phyloP scores from a whole-genome alignment of 2,888 invertebrate genomes.

The Disparrhopalites patrizii region DNA sequence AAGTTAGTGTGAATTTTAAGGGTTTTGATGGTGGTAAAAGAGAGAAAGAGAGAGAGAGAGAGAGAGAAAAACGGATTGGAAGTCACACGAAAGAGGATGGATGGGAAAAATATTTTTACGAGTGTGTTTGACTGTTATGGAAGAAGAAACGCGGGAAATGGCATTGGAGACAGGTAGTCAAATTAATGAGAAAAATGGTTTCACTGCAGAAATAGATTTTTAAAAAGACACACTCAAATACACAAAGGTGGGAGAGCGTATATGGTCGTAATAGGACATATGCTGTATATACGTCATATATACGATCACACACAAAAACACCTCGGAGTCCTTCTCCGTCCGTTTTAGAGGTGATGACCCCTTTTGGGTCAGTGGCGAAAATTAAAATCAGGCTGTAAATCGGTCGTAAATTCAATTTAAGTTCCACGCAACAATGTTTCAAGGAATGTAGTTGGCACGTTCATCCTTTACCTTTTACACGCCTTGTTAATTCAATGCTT shows the following conservation, averaged over 20 bases:
- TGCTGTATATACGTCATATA: too few species aligned
- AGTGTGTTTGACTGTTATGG: slow-evolving; percentile 9
- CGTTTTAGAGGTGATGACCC: slow-evolving; percentile 11
- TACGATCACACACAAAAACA: too few species aligned
- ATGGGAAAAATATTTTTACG: slow-evolving; percentile 20
- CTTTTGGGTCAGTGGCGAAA: slow-evolving; percentile 31
- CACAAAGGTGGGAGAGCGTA: too few species aligned
- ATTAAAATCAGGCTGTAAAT: slow-evolving; percentile 34
- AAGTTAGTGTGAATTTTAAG: too few species aligned
- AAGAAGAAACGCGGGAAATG: neutral
- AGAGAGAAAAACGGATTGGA: slow-evolving; percentile 1
- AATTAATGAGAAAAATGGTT: slow-evolving; percentile 17
- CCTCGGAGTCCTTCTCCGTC: neutral
- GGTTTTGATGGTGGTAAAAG: neutral
- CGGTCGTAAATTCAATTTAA: slow-evolving; percentile 21
- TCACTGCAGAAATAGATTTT: slow-evolving; percentile 1
- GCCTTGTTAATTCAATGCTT: slow-evolving; percentile 34
- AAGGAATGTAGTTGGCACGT: slow-evolving; percentile 26
- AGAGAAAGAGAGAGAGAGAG: neutral
- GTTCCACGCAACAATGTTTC: slow-evolving; percentile 18
- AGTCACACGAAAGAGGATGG: neutral
- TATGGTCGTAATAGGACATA: too few species aligned
- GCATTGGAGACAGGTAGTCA: slow-evolving; percentile 17
- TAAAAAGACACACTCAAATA: too few species aligned
- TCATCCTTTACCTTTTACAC: slow-evolving; percentile 28